These are phyloP conservation scores for Marmota flaviventris DNA, from an alignment of 2,113 vertebrate genomes.

Conservation along the genomic window DNA sequence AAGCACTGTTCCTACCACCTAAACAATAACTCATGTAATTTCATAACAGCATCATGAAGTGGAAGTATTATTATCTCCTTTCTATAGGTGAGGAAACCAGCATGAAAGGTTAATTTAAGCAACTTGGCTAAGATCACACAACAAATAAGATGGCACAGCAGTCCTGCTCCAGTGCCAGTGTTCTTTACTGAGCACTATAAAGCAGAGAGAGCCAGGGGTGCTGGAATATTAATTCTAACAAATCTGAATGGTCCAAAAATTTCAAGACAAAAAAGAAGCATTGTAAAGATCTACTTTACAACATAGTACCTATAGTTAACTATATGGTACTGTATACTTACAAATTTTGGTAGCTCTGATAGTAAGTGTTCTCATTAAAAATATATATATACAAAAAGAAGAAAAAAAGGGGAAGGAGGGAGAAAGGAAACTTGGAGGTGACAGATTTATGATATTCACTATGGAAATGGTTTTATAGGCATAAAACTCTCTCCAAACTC, in stretches of 20 bases:
- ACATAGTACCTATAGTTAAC: background rate
- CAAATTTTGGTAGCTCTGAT: background rate
- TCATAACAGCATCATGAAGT: background rate
- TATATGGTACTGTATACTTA: background rate
- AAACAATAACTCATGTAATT: constrained; percentile 4
- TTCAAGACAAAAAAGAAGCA: constrained; percentile 26
- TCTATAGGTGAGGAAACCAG: background rate
- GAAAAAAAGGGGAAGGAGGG: background rate
- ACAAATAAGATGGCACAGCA: background rate
- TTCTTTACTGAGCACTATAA: background rate
- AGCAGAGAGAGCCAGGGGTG: background rate
- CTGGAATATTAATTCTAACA: background rate
- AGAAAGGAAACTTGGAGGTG: background rate
- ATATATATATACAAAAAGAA: too few species aligned
- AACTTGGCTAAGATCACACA: background rate
- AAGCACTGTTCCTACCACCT: background rate
- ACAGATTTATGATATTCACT: background rate
- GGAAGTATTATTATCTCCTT: background rate
- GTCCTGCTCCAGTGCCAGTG: background rate
- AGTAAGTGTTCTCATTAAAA: background rate
- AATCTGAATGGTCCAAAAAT: constrained; percentile 12
- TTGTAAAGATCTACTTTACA: background rate
- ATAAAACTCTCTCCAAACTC: background rate
- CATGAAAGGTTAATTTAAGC: background rate
- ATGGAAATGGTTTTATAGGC: background rate